A percentile compares a stretch with the other conserved stretches of the same genome.
Evolutionary conservation across 2,888 invertebrate species (phyloP).

Genomic region (Entomobrya multifasciata): DNA sequence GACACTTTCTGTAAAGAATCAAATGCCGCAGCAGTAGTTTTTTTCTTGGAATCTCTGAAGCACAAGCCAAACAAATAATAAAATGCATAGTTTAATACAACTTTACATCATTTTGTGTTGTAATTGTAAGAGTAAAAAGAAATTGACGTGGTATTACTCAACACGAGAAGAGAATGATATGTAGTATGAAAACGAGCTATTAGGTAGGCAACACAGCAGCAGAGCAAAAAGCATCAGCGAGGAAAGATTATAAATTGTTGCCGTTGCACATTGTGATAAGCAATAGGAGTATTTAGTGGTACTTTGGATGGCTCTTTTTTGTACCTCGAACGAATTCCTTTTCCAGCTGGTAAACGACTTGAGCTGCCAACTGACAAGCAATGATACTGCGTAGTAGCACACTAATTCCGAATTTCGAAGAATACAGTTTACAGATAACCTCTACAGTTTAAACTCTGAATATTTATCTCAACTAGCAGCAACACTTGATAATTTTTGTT

Average conservation of each 20-base stretch:
- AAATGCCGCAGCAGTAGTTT: conserved; percentile 71
- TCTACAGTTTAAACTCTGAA: no score
- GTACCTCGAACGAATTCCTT: conserved; percentile 69
- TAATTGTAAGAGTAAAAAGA: background rate
- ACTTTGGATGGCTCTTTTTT: conserved; percentile 54
- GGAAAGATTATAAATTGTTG: conserved; percentile 71
- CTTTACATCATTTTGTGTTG: background rate
- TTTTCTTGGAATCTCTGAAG: conserved; percentile 68
- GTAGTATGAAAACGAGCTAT: conserved; percentile 20
- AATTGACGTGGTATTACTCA: background rate
- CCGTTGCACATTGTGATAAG: conserved; percentile 63
- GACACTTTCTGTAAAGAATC: conserved; percentile 73
- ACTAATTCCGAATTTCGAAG: no score
- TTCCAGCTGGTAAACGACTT: conserved; percentile 70
- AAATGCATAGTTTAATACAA: conserved; percentile 60
- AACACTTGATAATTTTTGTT: no score
- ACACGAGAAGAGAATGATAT: background rate
- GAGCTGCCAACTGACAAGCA: conserved; percentile 64
- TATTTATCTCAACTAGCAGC: no score
- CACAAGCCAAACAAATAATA: conserved; percentile 72
- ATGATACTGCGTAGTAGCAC: no score
- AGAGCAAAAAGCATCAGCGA: conserved; percentile 50
- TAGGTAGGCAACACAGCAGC: conserved; percentile 32
- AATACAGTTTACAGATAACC: no score
- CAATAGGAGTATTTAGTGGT: conserved; percentile 36